phyloP scores from a whole-genome alignment of 2,888 invertebrate genomes.

The Mechanitis mazaeus region DNA sequence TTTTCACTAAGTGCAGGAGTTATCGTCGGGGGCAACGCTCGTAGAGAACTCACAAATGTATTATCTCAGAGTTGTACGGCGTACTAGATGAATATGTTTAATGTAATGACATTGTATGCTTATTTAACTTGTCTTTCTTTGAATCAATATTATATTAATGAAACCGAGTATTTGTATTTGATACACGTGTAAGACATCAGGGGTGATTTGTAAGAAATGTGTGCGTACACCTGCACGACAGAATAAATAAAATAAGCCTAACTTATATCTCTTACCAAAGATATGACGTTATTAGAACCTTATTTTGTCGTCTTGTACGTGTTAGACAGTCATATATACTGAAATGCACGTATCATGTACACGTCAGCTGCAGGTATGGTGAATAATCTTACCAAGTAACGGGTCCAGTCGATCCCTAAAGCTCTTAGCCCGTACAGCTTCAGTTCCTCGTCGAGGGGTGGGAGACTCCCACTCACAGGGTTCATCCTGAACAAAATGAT shows the following conservation, averaged over 20 bases:
- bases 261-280: too few relatives aligned
- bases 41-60: constrained; percentile 13
- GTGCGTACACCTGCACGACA: too few relatives aligned
- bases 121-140: too few relatives aligned
- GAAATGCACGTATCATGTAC: too few relatives aligned
- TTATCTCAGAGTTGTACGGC: constrained; percentile 15
- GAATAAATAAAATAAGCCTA: too few relatives aligned
- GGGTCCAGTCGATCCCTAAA: constrained; percentile 87
- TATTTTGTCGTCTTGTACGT: too few relatives aligned
- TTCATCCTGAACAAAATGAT: constrained; percentile 50
- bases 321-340: too few relatives aligned
- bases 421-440: constrained; percentile 79
- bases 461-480: constrained; percentile 70
- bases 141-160: too few relatives aligned
- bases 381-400: constrained; percentile 79
- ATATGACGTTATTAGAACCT: too few relatives aligned
- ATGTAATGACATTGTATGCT: background rate
- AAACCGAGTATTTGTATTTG: too few relatives aligned
- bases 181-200: too few relatives aligned
- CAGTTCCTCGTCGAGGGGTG: constrained; percentile 52
- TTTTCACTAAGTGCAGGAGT: constrained; percentile 20
- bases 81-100: constrained; percentile 9
- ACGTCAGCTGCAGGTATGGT: background rate
- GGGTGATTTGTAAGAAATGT: too few relatives aligned
- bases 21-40: constrained; percentile 21